phyloP scores from a whole-genome alignment of 2,113 vertebrate species.

The Osmerus mordax region DNA sequence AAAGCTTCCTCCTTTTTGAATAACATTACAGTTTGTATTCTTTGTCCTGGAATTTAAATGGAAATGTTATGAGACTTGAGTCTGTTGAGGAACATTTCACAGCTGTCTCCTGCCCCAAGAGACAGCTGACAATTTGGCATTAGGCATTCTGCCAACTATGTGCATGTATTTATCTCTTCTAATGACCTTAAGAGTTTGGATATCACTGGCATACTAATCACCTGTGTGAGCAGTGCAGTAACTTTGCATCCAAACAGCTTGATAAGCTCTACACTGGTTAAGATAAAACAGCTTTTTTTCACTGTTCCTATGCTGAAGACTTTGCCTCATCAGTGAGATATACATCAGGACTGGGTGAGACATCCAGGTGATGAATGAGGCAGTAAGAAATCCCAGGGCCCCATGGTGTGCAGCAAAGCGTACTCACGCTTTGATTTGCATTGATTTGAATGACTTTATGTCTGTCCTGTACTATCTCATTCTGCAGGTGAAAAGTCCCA shows the following conservation, averaged over 20 bases:
- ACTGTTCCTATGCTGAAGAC: no score
- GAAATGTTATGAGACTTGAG: conserved; percentile 58
- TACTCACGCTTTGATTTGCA: not conserved
- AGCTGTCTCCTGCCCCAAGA: conserved; percentile 58
- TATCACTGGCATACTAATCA: conserved; percentile 67
- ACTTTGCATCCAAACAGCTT: conserved; percentile 53
- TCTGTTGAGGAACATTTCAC: conserved; percentile 64
- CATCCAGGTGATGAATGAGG: not conserved
- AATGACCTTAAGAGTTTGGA: conserved; percentile 70
- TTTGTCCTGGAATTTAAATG: conserved; percentile 65
- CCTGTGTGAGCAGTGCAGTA: conserved; percentile 44
- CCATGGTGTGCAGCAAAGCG: not conserved
- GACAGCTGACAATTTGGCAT: conserved; percentile 61
- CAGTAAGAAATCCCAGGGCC: not conserved
- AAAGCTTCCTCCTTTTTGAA: conserved; percentile 59
- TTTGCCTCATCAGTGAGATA: no score
- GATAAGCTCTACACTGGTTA: conserved; percentile 25
- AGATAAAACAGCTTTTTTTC: no score
- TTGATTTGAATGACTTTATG: conserved; percentile 1
- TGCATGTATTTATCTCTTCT: conserved; percentile 69
- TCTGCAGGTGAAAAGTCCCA: not conserved
- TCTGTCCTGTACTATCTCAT: not conserved
- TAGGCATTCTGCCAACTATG: conserved; percentile 62
- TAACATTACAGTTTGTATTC: conserved; percentile 56
- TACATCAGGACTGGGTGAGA: not conserved